A percentile compares a stretch with the other conserved stretches of the same genome.
These are phyloP conservation scores for Eira barbara DNA, from an alignment of 2,113 vertebrate genomes.

Conservation along the genomic window DNA sequence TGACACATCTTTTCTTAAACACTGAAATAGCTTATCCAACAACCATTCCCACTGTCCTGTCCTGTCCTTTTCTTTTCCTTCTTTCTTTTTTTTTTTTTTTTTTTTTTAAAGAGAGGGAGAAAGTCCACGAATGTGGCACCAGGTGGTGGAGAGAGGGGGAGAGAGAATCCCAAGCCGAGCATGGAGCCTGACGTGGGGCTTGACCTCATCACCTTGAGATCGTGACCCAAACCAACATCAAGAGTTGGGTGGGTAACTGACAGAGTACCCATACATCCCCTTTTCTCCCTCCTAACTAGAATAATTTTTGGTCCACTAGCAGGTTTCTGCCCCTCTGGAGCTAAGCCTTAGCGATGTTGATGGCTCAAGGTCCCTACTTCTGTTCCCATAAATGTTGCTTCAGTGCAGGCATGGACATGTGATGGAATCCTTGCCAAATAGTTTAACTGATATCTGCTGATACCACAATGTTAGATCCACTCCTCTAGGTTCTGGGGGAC, in stretches of 20 bases:
- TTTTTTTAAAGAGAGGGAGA: not conserved
- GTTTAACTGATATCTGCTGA: not conserved
- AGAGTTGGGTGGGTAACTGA: not conserved
- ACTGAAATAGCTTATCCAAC: not conserved
- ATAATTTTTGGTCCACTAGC: not conserved
- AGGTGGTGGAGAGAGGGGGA: not conserved
- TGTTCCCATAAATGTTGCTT: not conserved
- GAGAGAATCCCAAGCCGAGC: not conserved
- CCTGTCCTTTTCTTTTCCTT: not conserved
- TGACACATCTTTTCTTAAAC: not conserved
- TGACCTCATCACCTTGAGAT: not conserved
- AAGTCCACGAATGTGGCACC: not conserved
- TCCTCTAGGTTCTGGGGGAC: not conserved
- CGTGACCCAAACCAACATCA: not conserved
- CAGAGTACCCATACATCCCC: not conserved
- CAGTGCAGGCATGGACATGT: not conserved
- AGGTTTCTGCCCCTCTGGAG: not conserved
- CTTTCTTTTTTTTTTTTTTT: not conserved
- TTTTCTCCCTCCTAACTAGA: not conserved
- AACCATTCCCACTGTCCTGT: not conserved
- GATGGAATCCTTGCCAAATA: not conserved
- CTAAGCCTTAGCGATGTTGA: not conserved
- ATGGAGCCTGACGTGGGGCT: not conserved
- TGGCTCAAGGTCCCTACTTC: not conserved
- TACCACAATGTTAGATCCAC: not conserved